Percentiles rank a stretch among this genome's conserved stretches.
phyloP scores from a whole-genome alignment of 2,797 vertebrate species.

The Schizothorax lantsangensis region DNA sequence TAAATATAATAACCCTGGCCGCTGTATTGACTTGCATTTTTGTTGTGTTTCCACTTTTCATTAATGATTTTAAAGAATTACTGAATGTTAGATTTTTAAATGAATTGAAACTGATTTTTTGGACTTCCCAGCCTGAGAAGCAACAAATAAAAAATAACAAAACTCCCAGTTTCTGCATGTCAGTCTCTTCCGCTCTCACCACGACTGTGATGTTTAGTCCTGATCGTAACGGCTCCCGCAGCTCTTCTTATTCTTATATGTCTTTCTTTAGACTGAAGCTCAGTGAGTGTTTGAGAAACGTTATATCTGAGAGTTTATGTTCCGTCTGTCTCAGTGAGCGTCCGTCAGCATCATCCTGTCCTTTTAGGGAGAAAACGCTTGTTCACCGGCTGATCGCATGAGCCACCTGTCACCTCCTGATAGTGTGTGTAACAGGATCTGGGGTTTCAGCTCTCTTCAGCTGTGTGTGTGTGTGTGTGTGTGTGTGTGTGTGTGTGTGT shows the following conservation, averaged over 20 bases:
- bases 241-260: too few relatives aligned
- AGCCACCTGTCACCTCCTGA: background rate
- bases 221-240: background rate
- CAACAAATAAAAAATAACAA: background rate
- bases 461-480: background rate
- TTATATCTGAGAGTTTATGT: background rate
- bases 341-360: background rate
- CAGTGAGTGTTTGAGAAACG: background rate
- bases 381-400: background rate
- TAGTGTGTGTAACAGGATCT: constrained; percentile 39
- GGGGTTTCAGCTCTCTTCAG: constrained; percentile 26
- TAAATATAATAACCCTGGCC: background rate
- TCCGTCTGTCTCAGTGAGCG: background rate
- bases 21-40: background rate
- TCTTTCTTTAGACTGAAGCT: background rate
- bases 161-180: background rate
- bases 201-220: background rate
- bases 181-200: background rate
- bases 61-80: background rate
- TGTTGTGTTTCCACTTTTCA: background rate
- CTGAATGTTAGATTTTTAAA: background rate
- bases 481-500: background rate
- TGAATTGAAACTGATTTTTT: background rate
- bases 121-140: background rate
- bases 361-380: constrained; percentile 10